These are phyloP conservation scores for Ostrea denselamellosa DNA, from an alignment of 1,140 invertebrate genomes.

Conservation along the genomic window DNA sequence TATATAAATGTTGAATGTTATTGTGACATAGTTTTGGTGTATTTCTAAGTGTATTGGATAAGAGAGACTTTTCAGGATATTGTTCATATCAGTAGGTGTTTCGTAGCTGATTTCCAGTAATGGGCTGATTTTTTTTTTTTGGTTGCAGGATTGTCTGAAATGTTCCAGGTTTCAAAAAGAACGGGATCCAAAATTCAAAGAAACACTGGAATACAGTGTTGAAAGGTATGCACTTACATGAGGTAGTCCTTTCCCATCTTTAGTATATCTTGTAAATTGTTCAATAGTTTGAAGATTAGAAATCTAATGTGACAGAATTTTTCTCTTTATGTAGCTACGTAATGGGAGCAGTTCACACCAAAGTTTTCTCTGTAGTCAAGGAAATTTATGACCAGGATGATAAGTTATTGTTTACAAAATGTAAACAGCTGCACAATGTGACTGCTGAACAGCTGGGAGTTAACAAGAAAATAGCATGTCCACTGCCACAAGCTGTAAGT, in stretches of 20 bases:
- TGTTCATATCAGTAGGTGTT: too few relatives aligned
- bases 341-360: slow-evolving; percentile 65
- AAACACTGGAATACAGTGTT: slow-evolving; percentile 61
- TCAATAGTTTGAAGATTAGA: not conserved
- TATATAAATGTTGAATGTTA: too few relatives aligned
- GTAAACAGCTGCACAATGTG: slow-evolving; percentile 60
- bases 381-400: slow-evolving; percentile 62
- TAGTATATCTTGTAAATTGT: too few relatives aligned
- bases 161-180: slow-evolving; percentile 54
- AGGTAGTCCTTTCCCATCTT: not conserved
- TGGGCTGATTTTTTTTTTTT: too few relatives aligned
- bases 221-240: slow-evolving; percentile 64
- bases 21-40: too few relatives aligned
- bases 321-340: slow-evolving; percentile 64
- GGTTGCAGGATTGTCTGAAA: slow-evolving; percentile 62
- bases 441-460: slow-evolving; percentile 66
- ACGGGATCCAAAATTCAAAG: slow-evolving; percentile 59
- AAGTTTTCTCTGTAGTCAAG: slow-evolving; percentile 69
- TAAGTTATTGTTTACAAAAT: slow-evolving; percentile 60
- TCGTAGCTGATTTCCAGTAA: too few relatives aligned
- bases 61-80: too few relatives aligned
- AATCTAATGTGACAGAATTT: not conserved
- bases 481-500: slow-evolving; percentile 67
- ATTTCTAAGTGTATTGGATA: too few relatives aligned
- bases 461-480: slow-evolving; percentile 64